Evolutionary conservation across 2,797 vertebrate genomes (phyloP).

Genomic region (Amphiprion clarkii): DNA sequence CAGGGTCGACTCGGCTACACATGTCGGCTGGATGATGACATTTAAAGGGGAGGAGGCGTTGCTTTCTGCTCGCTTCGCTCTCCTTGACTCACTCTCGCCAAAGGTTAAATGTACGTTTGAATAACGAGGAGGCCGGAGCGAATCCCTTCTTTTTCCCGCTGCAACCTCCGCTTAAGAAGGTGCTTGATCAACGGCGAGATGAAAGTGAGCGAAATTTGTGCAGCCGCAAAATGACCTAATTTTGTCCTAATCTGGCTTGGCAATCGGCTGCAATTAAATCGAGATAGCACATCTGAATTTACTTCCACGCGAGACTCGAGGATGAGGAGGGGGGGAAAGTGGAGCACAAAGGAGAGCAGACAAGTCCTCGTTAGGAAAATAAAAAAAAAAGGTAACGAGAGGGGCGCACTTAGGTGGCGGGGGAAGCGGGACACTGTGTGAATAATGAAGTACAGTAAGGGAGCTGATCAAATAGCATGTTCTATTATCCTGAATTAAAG

Average conservation of each 20-base stretch:
- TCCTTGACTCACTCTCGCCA: constrained; percentile 80
- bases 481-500: constrained; percentile 71
- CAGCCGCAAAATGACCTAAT: constrained; percentile 82
- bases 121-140: constrained; percentile 65
- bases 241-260: constrained; percentile 76
- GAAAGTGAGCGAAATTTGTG: constrained; percentile 74
- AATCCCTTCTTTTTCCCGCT: constrained; percentile 35
- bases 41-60: constrained; percentile 66
- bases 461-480: constrained; percentile 80
- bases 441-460: constrained; percentile 72
- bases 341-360: constrained; percentile 52
- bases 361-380: constrained; percentile 67
- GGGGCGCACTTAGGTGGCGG: constrained; percentile 61
- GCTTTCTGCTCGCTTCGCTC: constrained; percentile 42
- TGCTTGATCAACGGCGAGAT: constrained; percentile 80
- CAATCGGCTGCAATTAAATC: constrained; percentile 81
- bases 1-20: constrained; percentile 70
- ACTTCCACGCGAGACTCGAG: constrained; percentile 49
- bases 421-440: constrained; percentile 65
- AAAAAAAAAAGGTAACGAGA: constrained; percentile 36
- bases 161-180: constrained; percentile 75
- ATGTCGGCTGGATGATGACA: constrained; percentile 74
- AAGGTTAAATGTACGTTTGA: constrained; percentile 81
- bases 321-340: constrained; percentile 1
- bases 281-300: constrained; percentile 79